These are phyloP conservation scores for Calypte anna DNA, from an alignment of 2,113 vertebrate species.

Conservation along the genomic window DNA sequence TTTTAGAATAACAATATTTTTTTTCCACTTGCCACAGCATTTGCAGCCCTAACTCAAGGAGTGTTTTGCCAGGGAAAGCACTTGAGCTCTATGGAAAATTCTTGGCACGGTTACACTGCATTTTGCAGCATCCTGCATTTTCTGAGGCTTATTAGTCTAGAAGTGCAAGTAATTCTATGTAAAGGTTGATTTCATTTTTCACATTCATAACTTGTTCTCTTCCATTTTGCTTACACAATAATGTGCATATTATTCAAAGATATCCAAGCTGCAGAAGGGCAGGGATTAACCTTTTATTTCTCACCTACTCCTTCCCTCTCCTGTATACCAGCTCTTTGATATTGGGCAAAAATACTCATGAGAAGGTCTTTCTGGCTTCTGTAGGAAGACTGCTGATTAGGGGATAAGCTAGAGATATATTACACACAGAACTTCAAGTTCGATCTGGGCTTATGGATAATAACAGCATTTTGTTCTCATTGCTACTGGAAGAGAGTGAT, in stretches of 20 bases:
- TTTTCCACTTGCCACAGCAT: neutral
- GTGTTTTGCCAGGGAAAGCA: neutral
- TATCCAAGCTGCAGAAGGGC: accelerated
- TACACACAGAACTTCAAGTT: slow-evolving; percentile 37
- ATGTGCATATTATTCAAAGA: neutral
- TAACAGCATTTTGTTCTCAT: slow-evolving; percentile 40
- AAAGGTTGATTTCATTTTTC: slow-evolving; percentile 37
- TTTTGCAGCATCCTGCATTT: slow-evolving; percentile 1
- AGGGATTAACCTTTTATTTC: neutral
- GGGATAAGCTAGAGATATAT: slow-evolving; percentile 9
- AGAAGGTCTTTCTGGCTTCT: neutral
- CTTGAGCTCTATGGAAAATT: neutral
- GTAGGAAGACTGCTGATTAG: slow-evolving; percentile 2
- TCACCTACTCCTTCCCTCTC: neutral
- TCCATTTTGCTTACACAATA: neutral
- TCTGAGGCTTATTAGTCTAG: neutral
- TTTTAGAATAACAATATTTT: neutral
- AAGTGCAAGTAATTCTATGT: neutral
- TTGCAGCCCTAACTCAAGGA: neutral
- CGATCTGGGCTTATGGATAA: slow-evolving; percentile 45
- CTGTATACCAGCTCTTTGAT: neutral
- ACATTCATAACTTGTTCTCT: neutral
- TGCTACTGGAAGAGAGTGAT: slow-evolving; percentile 56
- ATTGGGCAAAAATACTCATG: neutral
- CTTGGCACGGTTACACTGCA: neutral